Base-by-base conservation (phyloP, 1,140 invertebrate species). In the Drosophila willistoni region DNA sequence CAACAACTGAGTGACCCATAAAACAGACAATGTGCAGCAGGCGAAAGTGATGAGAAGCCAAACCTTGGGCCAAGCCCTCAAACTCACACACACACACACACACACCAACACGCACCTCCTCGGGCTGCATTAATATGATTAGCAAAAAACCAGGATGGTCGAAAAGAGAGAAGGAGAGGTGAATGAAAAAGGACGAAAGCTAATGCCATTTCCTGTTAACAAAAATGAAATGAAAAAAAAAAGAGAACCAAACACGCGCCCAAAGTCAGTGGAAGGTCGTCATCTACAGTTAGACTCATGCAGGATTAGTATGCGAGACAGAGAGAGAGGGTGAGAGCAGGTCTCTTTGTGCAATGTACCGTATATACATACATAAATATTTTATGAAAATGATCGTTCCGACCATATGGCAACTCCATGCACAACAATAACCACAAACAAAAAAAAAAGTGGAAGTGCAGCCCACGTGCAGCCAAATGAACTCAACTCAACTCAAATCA, bases 51-150 rank as follows among this genome's bases (percentile, higher is more conserved):
- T 42, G 61, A n/a, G 79, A 70, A 83, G 81, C 79, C 81, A 76
- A 82, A 83, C 81, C 81, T 83, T 79, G 75, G 34, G 84, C 83
- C 83, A 78, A 81, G 80, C 83, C 83, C 80, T 77, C 54, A 69
- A 44, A 63, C 63, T 63, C 56, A 74, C 70, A 64, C 69, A 79
- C 17, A 51, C 17, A 51, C 17, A 51, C 44, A 19, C 9, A 47
- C 9, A 47, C 22, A 25, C 19, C 5, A 1, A 47, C 44, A 47
- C 44, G 44, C 44, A 51, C 44, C 44, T 51, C 17, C 44, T 51
- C 9, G 44, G 17, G 17, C 73, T 86, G 83, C 83, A 87, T 87
- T 86, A 86, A 86, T 86, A 83, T 86, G 83, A 86, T 86, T 86
- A 87, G 84, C 83, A 80, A 51, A 51, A 51, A 51, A 51, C 17